These are phyloP conservation scores for Malacosoma neustria DNA, from an alignment of 2,888 invertebrate species.

Conservation along the genomic window DNA sequence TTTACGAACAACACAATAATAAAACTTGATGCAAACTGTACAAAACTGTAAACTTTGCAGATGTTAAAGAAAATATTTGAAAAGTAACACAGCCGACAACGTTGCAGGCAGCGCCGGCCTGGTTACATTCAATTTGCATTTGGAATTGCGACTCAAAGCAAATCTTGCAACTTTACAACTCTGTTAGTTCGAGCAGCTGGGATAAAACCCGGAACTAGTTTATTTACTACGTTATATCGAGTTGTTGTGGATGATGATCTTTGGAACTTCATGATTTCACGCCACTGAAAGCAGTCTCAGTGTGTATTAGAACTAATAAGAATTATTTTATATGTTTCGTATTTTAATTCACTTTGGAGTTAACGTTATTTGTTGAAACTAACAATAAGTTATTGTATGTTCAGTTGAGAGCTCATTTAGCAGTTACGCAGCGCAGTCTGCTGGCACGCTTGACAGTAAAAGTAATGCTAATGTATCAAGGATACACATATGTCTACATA, in stretches of 20 bases:
- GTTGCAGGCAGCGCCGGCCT: conserved; percentile 2
- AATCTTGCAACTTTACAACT: neutral
- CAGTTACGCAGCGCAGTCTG: no score
- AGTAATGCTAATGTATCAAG: no score
- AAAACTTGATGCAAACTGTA: neutral
- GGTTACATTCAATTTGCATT: conserved; percentile 21
- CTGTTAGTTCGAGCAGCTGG: neutral
- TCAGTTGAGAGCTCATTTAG: no score
- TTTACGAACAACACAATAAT: neutral
- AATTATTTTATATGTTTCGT: no score
- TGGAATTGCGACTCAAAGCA: conserved; percentile 8
- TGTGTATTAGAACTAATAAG: no score
- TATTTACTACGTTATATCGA: neutral
- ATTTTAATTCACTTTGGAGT: no score
- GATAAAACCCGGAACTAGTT: neutral
- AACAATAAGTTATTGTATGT: no score
- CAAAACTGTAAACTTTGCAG: neutral
- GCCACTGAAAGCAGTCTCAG: no score
- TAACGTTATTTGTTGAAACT: no score
- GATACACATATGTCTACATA: no score
- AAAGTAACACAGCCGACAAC: neutral
- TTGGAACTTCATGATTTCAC: no score
- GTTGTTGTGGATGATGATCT: neutral
- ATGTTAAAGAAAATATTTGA: neutral
- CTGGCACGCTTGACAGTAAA: no score